These are phyloP conservation scores for Erinaceus europaeus DNA, from an alignment of 2,113 vertebrate species.

Conservation along the genomic window DNA sequence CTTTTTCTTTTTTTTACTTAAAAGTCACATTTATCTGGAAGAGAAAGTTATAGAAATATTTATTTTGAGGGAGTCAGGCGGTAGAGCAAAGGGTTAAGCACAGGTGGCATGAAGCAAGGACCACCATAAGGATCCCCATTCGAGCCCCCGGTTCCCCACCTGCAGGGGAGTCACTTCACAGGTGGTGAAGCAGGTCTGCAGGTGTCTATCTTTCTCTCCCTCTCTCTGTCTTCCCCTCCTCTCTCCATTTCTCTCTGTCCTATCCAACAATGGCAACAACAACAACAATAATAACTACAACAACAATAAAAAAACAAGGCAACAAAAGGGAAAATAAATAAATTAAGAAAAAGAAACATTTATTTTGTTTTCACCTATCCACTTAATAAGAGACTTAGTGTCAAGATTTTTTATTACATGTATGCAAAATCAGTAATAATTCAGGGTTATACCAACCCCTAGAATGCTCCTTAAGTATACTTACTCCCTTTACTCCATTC, in stretches of 20 bases:
- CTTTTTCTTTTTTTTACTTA: neutral
- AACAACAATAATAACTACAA: too few species aligned
- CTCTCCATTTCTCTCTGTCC: too few species aligned
- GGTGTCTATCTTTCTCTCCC: too few species aligned
- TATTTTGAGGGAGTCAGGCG: too few species aligned
- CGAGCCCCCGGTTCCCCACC: too few species aligned
- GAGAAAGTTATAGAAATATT: neutral
- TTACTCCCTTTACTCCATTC: neutral
- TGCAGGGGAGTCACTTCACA: too few species aligned
- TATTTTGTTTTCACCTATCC: conserved; percentile 24
- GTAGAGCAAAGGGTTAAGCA: too few species aligned
- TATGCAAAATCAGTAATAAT: neutral
- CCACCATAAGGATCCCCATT: too few species aligned
- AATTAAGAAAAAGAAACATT: neutral
- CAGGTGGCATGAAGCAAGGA: too few species aligned
- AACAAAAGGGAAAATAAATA: neutral
- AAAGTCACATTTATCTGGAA: neutral
- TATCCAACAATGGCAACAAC: too few species aligned
- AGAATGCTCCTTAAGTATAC: neutral
- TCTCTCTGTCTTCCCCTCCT: too few species aligned
- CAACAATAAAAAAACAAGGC: neutral
- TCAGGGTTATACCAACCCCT: neutral
- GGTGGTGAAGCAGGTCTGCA: too few species aligned
- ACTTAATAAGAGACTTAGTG: neutral
- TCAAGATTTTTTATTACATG: neutral